phyloP scores from a whole-genome alignment of 64 coral and sea anemone genomes.

The Pocillopora verrucosa region DNA sequence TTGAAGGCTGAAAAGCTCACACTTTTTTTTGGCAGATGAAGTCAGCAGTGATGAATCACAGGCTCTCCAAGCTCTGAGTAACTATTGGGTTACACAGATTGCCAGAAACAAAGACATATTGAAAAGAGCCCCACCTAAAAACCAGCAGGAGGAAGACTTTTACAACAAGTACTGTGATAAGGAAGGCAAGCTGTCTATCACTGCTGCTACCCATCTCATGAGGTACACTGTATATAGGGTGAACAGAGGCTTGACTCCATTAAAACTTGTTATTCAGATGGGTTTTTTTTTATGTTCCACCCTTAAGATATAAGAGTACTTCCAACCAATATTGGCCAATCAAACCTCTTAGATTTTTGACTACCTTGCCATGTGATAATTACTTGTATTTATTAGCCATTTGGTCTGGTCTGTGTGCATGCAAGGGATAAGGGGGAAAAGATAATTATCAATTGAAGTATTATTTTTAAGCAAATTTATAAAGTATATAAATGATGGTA shows the following conservation, averaged over 20 bases:
- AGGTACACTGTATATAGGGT: neutral
- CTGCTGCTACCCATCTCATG: slow-evolving; percentile 57
- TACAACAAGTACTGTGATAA: slow-evolving; percentile 71
- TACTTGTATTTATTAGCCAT: too few relatives aligned
- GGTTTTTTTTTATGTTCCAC: too few relatives aligned
- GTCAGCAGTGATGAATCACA: slow-evolving; percentile 56
- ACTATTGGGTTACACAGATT: slow-evolving; percentile 44
- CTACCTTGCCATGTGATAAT: too few relatives aligned
- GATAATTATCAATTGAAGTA: too few relatives aligned
- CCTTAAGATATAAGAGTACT: too few relatives aligned
- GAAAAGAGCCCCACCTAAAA: slow-evolving; percentile 35
- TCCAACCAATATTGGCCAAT: too few relatives aligned
- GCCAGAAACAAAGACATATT: slow-evolving; percentile 41
- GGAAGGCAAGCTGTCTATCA: slow-evolving; percentile 24
- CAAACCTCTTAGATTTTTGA: too few relatives aligned
- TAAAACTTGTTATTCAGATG: neutral
- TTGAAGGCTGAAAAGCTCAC: neutral
- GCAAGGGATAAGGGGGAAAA: too few relatives aligned
- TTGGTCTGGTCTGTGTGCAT: too few relatives aligned
- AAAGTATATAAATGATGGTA: too few relatives aligned
- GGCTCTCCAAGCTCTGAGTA: slow-evolving; percentile 49
- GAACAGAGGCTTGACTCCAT: neutral
- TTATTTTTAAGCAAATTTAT: too few relatives aligned
- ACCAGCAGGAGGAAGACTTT: slow-evolving; percentile 42
- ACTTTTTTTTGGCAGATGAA: slow-evolving; percentile 41